phyloP scores from a whole-genome alignment of 2,888 invertebrate species.

The Hirtodrosophila alboralis region DNA sequence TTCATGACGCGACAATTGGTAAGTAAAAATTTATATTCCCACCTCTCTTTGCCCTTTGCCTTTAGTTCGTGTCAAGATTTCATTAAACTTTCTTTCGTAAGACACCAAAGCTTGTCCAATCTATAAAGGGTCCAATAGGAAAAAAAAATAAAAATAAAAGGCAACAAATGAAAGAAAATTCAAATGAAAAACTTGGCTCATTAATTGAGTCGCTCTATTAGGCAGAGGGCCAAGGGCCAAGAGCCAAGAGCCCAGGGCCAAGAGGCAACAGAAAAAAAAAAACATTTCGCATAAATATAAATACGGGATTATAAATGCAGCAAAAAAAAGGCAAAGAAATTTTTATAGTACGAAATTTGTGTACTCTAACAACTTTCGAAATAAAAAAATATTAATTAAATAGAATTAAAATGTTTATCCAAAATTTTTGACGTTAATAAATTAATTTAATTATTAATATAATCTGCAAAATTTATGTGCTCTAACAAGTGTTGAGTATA shows the following conservation, averaged over 20 bases:
- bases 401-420: too few species aligned
- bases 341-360: neutral
- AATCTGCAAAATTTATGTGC: too few species aligned
- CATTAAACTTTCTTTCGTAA: constrained; percentile 70
- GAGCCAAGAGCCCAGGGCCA: constrained; percentile 15
- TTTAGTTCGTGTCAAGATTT: constrained; percentile 79
- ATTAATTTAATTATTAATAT: too few species aligned
- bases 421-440: too few species aligned
- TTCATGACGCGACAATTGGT: constrained; percentile 74
- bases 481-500: too few species aligned
- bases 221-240: constrained; percentile 31
- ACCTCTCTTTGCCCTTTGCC: constrained; percentile 27
- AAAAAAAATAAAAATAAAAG: neutral
- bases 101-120: constrained; percentile 64
- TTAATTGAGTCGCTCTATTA: constrained; percentile 76
- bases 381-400: neutral
- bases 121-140: constrained; percentile 24
- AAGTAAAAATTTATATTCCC: constrained; percentile 34
- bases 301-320: constrained; percentile 47
- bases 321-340: neutral
- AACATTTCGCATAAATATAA: constrained; percentile 74
- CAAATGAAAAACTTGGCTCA: constrained; percentile 71
- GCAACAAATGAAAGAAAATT: constrained; percentile 13
- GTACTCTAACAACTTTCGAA: constrained; percentile 32
- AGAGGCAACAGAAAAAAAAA: constrained; percentile 40